These are phyloP conservation scores for Ispidina picta DNA, from an alignment of 2,797 vertebrate genomes.

Conservation along the genomic window DNA sequence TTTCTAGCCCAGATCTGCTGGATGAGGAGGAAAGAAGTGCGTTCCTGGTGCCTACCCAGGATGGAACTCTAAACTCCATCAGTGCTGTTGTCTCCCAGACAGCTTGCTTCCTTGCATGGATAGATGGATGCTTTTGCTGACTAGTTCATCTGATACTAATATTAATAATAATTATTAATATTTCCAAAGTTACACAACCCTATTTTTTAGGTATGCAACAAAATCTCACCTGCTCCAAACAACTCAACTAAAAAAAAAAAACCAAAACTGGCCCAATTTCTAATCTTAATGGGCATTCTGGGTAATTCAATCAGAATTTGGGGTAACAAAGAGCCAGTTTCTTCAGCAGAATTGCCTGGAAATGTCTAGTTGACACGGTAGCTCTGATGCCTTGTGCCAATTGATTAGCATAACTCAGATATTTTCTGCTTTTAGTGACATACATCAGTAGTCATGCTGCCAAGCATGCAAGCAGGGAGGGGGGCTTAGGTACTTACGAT, in stretches of 20 bases:
- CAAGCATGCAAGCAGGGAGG: background rate
- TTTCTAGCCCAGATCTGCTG: background rate
- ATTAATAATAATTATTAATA: no score
- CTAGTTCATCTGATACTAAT: background rate
- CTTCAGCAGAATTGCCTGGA: background rate
- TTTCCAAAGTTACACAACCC: background rate
- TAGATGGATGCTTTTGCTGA: background rate
- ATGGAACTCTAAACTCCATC: background rate
- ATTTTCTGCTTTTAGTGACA: background rate
- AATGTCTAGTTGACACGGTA: background rate
- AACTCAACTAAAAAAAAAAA: background rate
- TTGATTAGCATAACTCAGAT: background rate
- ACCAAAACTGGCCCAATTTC: background rate
- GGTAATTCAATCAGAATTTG: background rate
- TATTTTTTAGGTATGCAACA: background rate
- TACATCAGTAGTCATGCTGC: background rate
- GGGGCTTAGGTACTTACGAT: rapidly evolving
- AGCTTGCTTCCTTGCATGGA: background rate
- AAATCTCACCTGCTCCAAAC: background rate
- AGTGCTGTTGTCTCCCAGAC: background rate
- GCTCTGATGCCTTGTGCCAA: background rate
- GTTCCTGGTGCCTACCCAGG: background rate
- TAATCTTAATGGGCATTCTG: background rate
- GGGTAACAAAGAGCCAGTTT: background rate
- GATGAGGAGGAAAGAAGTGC: background rate